Evolutionary conservation across 2,113 vertebrate species (phyloP).

Genomic region (Ophthalmolycus amberensis): DNA sequence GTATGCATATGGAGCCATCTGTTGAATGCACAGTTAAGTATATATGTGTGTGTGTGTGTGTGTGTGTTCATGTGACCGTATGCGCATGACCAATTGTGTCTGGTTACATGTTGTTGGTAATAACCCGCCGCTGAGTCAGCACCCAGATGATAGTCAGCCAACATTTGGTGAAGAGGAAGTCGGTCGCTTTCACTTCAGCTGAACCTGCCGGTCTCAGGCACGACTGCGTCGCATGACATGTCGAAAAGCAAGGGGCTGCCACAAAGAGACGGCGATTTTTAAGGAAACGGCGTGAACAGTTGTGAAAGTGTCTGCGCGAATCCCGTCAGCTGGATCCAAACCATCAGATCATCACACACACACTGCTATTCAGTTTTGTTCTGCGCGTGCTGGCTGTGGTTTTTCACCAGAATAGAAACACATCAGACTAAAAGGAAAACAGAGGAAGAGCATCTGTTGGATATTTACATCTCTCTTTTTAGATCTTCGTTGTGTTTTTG

Average conservation of each 20-base stretch:
- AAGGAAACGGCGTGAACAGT: neutral
- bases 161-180: slow-evolving; percentile 72
- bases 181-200: slow-evolving; percentile 71
- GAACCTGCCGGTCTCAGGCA: neutral
- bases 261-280: neutral
- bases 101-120: slow-evolving; percentile 1
- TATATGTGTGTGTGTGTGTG: neutral
- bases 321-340: neutral
- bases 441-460: slow-evolving; percentile 20
- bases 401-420: slow-evolving; percentile 30
- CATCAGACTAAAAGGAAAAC: slow-evolving; percentile 10
- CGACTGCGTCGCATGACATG: neutral
- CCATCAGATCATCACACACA: neutral
- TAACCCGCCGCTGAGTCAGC: slow-evolving; percentile 56
- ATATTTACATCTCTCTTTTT: slow-evolving; percentile 19
- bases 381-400: neutral
- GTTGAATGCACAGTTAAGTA: neutral
- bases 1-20: neutral
- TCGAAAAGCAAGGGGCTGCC: neutral
- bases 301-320: neutral
- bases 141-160: slow-evolving; percentile 55
- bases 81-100: slow-evolving; percentile 35
- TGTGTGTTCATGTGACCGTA: slow-evolving; percentile 44
- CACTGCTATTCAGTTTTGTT: neutral
- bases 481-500: slow-evolving; percentile 20